Evolutionary conservation across 2,888 invertebrate species (phyloP).

Genomic region (Hemistola chrysoprasaria): DNA sequence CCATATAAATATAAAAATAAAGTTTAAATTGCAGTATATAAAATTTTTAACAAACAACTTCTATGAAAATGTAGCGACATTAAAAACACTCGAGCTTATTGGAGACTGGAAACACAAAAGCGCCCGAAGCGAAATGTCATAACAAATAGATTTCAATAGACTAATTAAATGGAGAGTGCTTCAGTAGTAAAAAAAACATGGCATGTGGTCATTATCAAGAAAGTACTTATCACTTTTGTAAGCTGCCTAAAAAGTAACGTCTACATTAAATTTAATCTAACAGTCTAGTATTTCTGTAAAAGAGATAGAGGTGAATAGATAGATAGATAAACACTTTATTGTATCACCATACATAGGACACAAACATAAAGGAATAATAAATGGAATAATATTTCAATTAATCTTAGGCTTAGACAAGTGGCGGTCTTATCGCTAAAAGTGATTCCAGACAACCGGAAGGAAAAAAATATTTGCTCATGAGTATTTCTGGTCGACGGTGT

Average conservation of each 20-base stretch:
- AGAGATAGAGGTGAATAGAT: too few species aligned
- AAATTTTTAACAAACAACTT: constrained; percentile 15
- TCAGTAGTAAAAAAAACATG: constrained; percentile 31
- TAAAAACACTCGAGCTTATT: constrained; percentile 41
- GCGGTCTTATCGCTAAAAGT: too few species aligned
- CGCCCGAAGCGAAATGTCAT: constrained; percentile 31
- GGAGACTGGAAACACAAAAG: constrained; percentile 27
- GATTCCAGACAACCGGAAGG: too few species aligned
- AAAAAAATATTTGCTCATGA: too few species aligned
- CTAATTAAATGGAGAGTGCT: constrained; percentile 49
- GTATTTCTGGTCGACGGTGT: too few species aligned
- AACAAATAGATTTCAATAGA: constrained; percentile 28
- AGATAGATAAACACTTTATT: too few species aligned
- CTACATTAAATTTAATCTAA: constrained; percentile 8
- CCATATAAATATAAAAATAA: constrained; percentile 25
- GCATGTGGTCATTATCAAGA: constrained; percentile 25
- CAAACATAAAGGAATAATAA: too few species aligned
- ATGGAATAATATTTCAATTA: too few species aligned
- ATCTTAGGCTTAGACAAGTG: too few species aligned
- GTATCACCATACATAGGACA: too few species aligned
- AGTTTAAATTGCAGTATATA: constrained; percentile 15
- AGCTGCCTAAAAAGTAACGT: constrained; percentile 19
- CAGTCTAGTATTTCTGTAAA: too few species aligned
- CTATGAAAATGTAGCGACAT: constrained; percentile 31
- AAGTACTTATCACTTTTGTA: constrained; percentile 16